A percentile compares a stretch with the other conserved stretches of the same genome.
Conservation (phyloP, 1,140 invertebrate species). For the Acyrthosiphon pisum region DNA sequence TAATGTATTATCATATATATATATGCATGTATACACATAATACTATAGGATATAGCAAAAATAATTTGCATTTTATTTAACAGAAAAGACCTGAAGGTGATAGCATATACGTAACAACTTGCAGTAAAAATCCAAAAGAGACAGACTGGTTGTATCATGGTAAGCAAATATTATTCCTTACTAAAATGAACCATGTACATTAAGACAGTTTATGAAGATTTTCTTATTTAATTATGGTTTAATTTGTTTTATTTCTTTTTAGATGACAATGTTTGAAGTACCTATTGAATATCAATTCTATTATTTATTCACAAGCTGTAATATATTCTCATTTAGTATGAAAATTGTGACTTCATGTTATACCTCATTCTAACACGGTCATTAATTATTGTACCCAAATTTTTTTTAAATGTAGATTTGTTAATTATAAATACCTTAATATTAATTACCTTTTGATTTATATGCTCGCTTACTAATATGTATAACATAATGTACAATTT, state of each 20-base stretch:
- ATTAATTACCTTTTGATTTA: background rate
- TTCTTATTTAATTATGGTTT: background rate
- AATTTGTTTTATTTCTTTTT: background rate
- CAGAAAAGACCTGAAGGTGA: constrained; percentile 95
- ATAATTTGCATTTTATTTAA: constrained; percentile 62
- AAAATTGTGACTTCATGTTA: constrained; percentile 38
- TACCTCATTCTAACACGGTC: background rate
- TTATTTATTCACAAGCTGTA: background rate
- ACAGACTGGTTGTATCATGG: constrained; percentile 99
- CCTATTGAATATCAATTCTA: background rate
- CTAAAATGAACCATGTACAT: background rate
- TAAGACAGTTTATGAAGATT: background rate
- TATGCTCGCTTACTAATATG: background rate
- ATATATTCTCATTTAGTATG: background rate
- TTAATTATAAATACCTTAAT: background rate
- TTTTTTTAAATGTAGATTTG: background rate
- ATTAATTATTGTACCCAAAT: background rate
- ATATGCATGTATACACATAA: no score
- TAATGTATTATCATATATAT: no score
- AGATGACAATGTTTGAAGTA: constrained; percentile 44
- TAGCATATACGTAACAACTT: constrained; percentile 95
- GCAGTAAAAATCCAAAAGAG: constrained; percentile 98
- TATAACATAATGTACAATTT: background rate
- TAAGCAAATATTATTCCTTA: constrained; percentile 65
- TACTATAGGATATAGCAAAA: no score